Conservation (phyloP, 2,113 vertebrate genomes). For the Meleagris gallopavo region DNA sequence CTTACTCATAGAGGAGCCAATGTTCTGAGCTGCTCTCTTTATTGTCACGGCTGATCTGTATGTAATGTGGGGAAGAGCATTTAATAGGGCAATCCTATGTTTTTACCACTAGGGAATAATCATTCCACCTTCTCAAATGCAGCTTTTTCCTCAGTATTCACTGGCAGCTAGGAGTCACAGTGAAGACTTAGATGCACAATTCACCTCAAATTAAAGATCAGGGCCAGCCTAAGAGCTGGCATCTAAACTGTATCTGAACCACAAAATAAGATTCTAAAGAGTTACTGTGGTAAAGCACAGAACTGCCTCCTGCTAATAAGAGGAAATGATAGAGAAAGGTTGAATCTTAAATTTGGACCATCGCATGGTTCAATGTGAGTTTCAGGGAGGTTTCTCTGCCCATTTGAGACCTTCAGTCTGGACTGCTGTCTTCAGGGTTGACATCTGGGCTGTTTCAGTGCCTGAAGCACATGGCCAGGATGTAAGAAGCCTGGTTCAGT, state of each 20-base stretch:
- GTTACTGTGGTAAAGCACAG: neutral
- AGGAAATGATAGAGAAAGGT: neutral
- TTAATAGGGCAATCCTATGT: neutral
- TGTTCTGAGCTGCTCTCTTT: neutral
- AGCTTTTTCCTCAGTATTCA: neutral
- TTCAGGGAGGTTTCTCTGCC: neutral
- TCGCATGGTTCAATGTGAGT: neutral
- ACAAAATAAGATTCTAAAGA: accelerated
- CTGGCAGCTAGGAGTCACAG: neutral
- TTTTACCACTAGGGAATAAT: neutral
- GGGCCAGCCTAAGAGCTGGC: neutral
- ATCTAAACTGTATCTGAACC: neutral
- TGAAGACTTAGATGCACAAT: neutral
- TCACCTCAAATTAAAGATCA: neutral
- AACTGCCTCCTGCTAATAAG: neutral
- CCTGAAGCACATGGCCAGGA: neutral
- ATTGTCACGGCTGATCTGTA: neutral
- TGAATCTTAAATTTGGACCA: neutral
- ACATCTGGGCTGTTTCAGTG: neutral
- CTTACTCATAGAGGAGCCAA: neutral
- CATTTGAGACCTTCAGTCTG: neutral
- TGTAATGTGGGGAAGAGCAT: neutral
- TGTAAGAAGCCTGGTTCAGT: neutral
- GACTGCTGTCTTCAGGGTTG: neutral
- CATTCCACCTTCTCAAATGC: neutral